Conservation (phyloP, 2,888 invertebrate genomes). For the Nebria brevicollis region DNA sequence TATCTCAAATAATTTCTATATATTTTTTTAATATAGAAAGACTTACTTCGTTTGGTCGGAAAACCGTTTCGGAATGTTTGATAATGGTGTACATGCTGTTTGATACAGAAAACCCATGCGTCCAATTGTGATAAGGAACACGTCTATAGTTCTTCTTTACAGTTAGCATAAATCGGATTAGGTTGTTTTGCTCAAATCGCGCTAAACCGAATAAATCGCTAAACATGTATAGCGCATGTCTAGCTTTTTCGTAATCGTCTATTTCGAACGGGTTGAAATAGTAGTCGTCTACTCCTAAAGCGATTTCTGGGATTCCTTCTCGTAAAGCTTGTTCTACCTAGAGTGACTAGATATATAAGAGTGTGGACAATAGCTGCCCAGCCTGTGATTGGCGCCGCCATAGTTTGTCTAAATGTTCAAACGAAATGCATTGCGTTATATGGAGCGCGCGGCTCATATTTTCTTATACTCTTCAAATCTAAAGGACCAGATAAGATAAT, state of each 20-base stretch:
- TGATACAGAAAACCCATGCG: constrained; percentile 88
- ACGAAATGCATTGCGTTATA: too few relatives aligned
- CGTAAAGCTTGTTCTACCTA: constrained; percentile 58
- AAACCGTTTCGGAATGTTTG: constrained; percentile 67
- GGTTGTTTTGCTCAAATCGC: constrained; percentile 74
- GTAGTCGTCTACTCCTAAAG: constrained; percentile 67
- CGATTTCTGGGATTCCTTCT: constrained; percentile 53
- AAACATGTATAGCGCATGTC: constrained; percentile 80
- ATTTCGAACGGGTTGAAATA: constrained; percentile 79
- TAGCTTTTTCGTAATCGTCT: constrained; percentile 76
- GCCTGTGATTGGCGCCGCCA: too few relatives aligned
- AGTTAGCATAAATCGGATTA: constrained; percentile 80
- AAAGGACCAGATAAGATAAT: too few relatives aligned
- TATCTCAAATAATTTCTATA: too few relatives aligned
- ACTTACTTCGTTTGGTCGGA: constrained; percentile 71
- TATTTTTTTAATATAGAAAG: constrained; percentile 10
- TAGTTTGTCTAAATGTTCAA: too few relatives aligned
- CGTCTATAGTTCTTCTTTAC: constrained; percentile 86
- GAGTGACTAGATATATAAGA: too few relatives aligned
- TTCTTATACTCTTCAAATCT: too few relatives aligned
- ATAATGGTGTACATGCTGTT: constrained; percentile 83
- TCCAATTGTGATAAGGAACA: constrained; percentile 90
- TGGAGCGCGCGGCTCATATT: too few relatives aligned
- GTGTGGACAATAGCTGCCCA: too few relatives aligned
- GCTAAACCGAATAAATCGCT: constrained; percentile 72